A percentile compares a stretch with the other conserved stretches of the same genome.
phyloP scores from a whole-genome alignment of 30 jellyfish, hydroid and myxozoan genomes.

The Turritopsis dohrnii region DNA sequence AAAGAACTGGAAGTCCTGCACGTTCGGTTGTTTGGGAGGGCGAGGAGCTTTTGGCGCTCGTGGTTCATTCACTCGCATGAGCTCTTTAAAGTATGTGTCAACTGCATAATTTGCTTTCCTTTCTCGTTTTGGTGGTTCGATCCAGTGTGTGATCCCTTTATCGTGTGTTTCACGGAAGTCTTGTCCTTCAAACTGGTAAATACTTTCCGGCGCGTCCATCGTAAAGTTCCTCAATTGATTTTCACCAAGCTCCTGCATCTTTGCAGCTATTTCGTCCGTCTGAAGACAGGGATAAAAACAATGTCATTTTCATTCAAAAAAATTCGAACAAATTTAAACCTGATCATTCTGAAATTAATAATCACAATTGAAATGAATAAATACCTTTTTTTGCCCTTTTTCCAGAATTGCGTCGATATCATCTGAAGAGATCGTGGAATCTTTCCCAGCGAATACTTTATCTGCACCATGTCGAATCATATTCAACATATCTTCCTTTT shows the following conservation, averaged over 20 bases:
- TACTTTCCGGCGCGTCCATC: slow-evolving; percentile 91
- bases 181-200: slow-evolving; percentile 98
- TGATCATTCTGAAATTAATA: too few relatives aligned
- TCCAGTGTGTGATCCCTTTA: slow-evolving; percentile 77
- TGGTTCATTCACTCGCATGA: slow-evolving; percentile 90
- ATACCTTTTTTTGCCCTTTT: slow-evolving; percentile 84
- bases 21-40: slow-evolving; percentile 98
- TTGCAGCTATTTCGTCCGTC: slow-evolving; percentile 89
- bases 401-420: slow-evolving; percentile 84
- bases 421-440: slow-evolving; percentile 83
- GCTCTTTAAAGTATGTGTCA: slow-evolving; percentile 89
- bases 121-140: slow-evolving; percentile 99
- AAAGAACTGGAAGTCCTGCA: slow-evolving; percentile 96
- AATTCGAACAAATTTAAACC: not conserved
- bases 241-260: slow-evolving; percentile 77
- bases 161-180: slow-evolving; percentile 55
- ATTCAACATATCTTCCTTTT: slow-evolving; percentile 89
- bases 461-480: slow-evolving; percentile 99
- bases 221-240: slow-evolving; percentile 85
- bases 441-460: slow-evolving; percentile 89
- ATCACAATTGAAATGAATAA: not conserved
- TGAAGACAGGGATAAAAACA: slow-evolving; percentile 6
- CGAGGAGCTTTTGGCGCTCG: slow-evolving; percentile 97
- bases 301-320: not conserved
- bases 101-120: slow-evolving; percentile 98